phyloP scores from a whole-genome alignment of 2,888 invertebrate species.

The Holacanthella duospinosa region DNA sequence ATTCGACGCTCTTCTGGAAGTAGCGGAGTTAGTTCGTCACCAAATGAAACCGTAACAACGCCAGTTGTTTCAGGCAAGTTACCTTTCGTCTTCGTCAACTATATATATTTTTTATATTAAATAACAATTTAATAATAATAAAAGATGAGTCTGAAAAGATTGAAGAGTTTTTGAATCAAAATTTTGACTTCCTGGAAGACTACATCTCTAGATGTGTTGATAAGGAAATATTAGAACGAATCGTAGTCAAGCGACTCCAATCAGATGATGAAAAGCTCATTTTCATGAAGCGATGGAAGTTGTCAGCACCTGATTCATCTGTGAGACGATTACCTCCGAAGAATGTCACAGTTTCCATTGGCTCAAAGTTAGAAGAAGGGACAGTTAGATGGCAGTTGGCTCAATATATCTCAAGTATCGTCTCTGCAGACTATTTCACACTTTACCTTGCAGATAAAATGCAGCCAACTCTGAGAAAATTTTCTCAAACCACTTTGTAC shows the following conservation, averaged over 20 bases:
- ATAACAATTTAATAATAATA: background rate
- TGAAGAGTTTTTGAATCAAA: conserved; percentile 49
- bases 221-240: conserved; percentile 35
- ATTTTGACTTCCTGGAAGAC: conserved; percentile 55
- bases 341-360: conserved; percentile 7
- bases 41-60: background rate
- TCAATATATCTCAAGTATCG: conserved; percentile 1
- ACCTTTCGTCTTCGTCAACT: background rate
- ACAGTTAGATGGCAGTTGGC: conserved; percentile 8
- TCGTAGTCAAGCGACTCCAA: background rate
- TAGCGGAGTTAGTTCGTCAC: conserved; percentile 5
- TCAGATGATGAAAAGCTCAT: background rate
- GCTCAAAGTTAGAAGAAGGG: conserved; percentile 2
- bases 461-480: background rate
- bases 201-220: conserved; percentile 55
- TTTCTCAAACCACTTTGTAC: background rate
- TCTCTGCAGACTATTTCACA: conserved; percentile 5
- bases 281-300: conserved; percentile 5
- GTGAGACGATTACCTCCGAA: background rate
- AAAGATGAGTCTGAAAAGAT: conserved; percentile 40
- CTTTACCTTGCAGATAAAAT: conserved; percentile 5
- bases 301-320: background rate
- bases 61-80: background rate
- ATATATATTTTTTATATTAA: background rate
- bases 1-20: conserved; percentile 1